phyloP scores from a whole-genome alignment of 2,113 vertebrate genomes.

The Nothocercus nigrocapillus region DNA sequence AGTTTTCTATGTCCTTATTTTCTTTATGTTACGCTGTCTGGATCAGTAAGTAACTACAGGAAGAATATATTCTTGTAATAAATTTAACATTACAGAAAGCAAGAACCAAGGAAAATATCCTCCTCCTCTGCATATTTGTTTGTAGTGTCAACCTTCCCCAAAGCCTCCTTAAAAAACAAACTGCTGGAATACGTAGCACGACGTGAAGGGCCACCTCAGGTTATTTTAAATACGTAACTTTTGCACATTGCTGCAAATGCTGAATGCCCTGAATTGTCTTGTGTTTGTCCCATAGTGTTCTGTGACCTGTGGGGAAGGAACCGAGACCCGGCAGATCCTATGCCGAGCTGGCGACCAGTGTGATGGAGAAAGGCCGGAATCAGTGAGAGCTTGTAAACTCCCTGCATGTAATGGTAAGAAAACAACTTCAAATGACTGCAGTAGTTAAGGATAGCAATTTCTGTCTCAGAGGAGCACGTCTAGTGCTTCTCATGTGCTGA shows the following conservation, averaged over 20 bases:
- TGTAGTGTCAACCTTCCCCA: fast-evolving
- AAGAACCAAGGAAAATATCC: not conserved
- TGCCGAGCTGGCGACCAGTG: constrained; percentile 89
- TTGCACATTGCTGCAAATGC: fast-evolving
- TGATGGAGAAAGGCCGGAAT: constrained; percentile 85
- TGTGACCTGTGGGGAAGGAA: constrained; percentile 92
- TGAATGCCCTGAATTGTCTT: not conserved
- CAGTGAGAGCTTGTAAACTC: constrained; percentile 80
- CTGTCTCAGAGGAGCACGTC: not conserved
- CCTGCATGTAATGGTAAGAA: constrained; percentile 87
- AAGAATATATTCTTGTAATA: not conserved
- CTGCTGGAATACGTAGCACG: not conserved
- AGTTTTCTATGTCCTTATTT: not conserved
- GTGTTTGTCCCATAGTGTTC: constrained; percentile 84
- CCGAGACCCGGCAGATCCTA: constrained; percentile 83
- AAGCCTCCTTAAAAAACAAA: not conserved
- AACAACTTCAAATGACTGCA: fast-evolving
- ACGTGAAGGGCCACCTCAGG: not conserved
- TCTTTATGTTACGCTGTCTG: not conserved
- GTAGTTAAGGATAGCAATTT: fast-evolving
- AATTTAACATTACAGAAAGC: not conserved
- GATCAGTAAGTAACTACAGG: not conserved
- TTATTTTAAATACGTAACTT: fast-evolving
- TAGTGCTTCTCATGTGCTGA: not conserved
- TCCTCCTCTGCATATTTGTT: not conserved